Base-by-base conservation (phyloP, 2,888 invertebrate genomes). In the Philereme transversata region DNA sequence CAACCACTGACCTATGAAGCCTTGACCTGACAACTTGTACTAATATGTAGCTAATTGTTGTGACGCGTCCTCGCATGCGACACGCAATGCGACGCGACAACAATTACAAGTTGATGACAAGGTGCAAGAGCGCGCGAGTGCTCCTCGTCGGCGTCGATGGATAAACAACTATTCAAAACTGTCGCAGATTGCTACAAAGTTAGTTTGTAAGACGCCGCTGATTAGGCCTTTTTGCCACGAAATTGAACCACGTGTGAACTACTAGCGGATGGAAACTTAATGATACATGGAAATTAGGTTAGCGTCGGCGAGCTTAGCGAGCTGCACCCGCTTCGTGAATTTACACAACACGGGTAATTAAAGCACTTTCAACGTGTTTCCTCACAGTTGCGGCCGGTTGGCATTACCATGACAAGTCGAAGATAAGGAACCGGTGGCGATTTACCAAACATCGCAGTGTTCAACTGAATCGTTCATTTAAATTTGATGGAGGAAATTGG, bases 271-370 rank as follows among this genome's bases (percentile, higher is more conserved):
- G 66, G 64, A 57, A 64, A 52, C 62, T 62, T 67, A 62, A 67
- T 56, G 64, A 64, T 48, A 66, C 59, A 59, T 61, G 60, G 59
- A 63, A 63, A 63, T 63, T 45, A 66, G 66, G 54, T 66, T 61
- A 64, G 57, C 57, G 8, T 40, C 49, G 56, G 52, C 35, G 35
- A 38, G 38, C n/a, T n/a, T n/a, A 35, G 49, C 55, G 51, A 22
- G 10, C 36, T n/a, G 5, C 43, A 11, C 38, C 35, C 48, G 41
- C 60, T 50, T 44, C 48, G 54, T 58, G 43, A 56, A 49, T 51
- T 58, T 41, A 40, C 35, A 51, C 56, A 48, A 50, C 44, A 44
- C n/a, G 50, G 40, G 58, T 43, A 41, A 62, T 54, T 47, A 53
- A 38, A 46, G 38, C 49, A 43, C 43, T 51, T 36, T 40, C 45